Percentiles rank a stretch among this genome's conserved stretches.
These are phyloP conservation scores for Bothrops jararaca DNA, from an alignment of 2,113 vertebrate species.

Conservation along the genomic window DNA sequence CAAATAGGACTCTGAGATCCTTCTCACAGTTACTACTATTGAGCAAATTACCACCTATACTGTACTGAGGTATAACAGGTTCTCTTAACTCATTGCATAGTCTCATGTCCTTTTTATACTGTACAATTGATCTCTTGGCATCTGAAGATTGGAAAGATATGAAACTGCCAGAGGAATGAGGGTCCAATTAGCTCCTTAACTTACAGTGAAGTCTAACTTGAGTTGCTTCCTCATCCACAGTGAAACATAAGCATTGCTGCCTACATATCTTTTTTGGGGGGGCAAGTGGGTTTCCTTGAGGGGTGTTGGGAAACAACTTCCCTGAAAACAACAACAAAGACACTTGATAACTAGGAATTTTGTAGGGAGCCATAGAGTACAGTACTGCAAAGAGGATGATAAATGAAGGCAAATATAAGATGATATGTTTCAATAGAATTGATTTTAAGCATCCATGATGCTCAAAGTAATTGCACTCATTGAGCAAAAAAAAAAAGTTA, in stretches of 20 bases:
- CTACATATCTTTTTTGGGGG: constrained; percentile 1
- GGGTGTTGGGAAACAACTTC: constrained; percentile 35
- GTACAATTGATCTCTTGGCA: constrained; percentile 28
- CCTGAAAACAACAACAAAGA: constrained; percentile 34
- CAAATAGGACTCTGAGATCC: no score
- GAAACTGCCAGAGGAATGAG: constrained; percentile 29
- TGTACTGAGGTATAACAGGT: not conserved
- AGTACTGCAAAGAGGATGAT: not conserved
- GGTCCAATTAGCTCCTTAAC: not conserved
- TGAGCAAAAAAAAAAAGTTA: constrained; percentile 89
- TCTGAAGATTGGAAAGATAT: constrained; percentile 30
- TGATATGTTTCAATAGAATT: constrained; percentile 16
- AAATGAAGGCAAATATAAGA: not conserved
- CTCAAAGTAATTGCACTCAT: constrained; percentile 80
- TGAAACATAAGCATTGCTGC: constrained; percentile 41
- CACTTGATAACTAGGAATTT: constrained; percentile 36
- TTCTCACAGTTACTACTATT: no score
- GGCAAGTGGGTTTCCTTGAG: constrained; percentile 34
- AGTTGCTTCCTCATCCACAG: not conserved
- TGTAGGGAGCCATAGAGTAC: constrained; percentile 33
- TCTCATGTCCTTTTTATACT: constrained; percentile 16
- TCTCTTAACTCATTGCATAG: constrained; percentile 15
- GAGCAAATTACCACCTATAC: no score
- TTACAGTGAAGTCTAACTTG: not conserved
- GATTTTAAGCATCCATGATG: constrained; percentile 78